Evolutionary conservation across 1,140 invertebrate genomes (phyloP).

Genomic region (Drosophila simulans): DNA sequence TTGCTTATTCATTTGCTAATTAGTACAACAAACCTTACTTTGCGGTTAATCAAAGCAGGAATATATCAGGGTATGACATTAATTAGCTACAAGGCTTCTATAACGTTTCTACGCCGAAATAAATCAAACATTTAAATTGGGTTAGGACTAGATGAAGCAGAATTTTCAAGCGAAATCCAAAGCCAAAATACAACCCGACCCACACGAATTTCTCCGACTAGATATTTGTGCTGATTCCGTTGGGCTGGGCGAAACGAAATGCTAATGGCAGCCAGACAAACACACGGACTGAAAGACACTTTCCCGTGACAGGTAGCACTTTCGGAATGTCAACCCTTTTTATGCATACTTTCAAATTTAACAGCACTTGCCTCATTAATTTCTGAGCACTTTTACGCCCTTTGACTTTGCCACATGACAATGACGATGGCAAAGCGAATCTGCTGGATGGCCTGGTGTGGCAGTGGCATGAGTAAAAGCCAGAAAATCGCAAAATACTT

Average conservation of each 20-base stretch:
- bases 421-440: slow-evolving; percentile 41
- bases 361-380: slow-evolving; percentile 76
- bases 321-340: slow-evolving; percentile 64
- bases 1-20: neutral
- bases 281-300: slow-evolving; percentile 25
- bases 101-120: slow-evolving; percentile 1
- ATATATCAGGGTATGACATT: slow-evolving; percentile 15
- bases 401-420: slow-evolving; percentile 55
- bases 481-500: slow-evolving; percentile 49
- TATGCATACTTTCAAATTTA: slow-evolving; percentile 55
- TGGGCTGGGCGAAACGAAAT: slow-evolving; percentile 21
- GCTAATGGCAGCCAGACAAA: slow-evolving; percentile 47
- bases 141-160: slow-evolving; percentile 30
- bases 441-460: neutral
- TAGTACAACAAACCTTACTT: neutral
- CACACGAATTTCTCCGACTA: slow-evolving; percentile 11
- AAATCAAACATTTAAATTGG: slow-evolving; percentile 37
- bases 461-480: slow-evolving; percentile 2
- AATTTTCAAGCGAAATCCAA: slow-evolving; percentile 22
- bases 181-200: slow-evolving; percentile 3
- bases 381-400: slow-evolving; percentile 57
- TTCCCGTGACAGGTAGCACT: slow-evolving; percentile 48
- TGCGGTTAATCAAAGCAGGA: slow-evolving; percentile 3
- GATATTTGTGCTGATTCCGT: slow-evolving; percentile 29
- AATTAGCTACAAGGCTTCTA: slow-evolving; percentile 4